Evolutionary conservation across 2,888 invertebrate genomes (phyloP).

Genomic region (Lithophane leautieri): DNA sequence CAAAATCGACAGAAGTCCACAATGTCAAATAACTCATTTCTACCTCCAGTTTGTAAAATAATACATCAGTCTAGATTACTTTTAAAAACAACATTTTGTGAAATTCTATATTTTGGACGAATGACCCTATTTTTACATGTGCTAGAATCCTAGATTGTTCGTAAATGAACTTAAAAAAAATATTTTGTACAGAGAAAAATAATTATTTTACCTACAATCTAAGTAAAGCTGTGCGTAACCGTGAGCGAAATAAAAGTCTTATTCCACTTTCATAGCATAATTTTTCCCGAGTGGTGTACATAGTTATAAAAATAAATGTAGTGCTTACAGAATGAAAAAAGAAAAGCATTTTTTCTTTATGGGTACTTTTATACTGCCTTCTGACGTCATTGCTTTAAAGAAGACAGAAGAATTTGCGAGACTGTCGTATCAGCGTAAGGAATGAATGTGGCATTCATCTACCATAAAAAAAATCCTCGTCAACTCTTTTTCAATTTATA

Average conservation of each 20-base stretch:
- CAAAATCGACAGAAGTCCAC: not conserved
- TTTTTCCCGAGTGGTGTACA: slow-evolving; percentile 35
- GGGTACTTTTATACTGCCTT: not conserved
- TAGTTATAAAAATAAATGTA: slow-evolving; percentile 40
- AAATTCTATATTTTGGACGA: slow-evolving; percentile 42
- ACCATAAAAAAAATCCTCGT: too few species aligned
- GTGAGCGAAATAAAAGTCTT: not conserved
- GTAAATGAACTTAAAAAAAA: not conserved
- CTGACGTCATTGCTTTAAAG: slow-evolving; percentile 9
- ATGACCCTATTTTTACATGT: slow-evolving; percentile 34
- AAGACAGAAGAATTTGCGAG: too few species aligned
- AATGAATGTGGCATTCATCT: too few species aligned
- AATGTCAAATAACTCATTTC: not conserved
- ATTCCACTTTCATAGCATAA: slow-evolving; percentile 37
- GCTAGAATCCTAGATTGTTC: slow-evolving; percentile 1
- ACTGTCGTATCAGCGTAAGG: too few species aligned
- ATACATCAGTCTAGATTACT: not conserved
- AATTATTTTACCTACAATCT: slow-evolving; percentile 3
- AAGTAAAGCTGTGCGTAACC: not conserved
- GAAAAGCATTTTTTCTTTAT: slow-evolving; percentile 29
- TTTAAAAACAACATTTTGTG: slow-evolving; percentile 14
- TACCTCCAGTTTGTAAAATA: not conserved
- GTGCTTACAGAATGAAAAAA: slow-evolving; percentile 42
- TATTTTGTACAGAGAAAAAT: slow-evolving; percentile 5
- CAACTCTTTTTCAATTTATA: too few species aligned